Evolutionary conservation across 2,113 vertebrate genomes (phyloP).

Genomic region (Zosterops borbonicus): DNA sequence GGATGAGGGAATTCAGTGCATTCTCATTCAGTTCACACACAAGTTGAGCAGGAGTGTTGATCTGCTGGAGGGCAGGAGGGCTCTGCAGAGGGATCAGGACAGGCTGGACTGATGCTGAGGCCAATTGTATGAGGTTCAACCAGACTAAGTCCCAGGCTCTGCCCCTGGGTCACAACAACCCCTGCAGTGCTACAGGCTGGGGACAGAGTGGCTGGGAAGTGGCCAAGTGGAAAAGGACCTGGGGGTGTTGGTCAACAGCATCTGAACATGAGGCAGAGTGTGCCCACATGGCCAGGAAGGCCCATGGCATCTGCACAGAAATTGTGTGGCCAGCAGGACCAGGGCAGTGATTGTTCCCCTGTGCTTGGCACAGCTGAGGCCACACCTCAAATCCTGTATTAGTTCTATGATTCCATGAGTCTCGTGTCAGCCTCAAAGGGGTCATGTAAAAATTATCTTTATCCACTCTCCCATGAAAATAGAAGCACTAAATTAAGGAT

Average conservation of each 20-base stretch:
- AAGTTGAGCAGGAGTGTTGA: accelerated
- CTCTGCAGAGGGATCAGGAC: background rate
- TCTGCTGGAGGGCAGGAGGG: background rate
- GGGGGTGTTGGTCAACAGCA: accelerated
- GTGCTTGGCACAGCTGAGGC: background rate
- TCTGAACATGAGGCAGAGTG: background rate
- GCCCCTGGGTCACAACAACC: background rate
- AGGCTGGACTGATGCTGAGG: background rate
- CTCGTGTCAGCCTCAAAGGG: background rate
- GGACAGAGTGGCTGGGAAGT: background rate
- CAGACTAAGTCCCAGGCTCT: background rate
- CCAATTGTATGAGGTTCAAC: accelerated
- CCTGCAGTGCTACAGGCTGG: background rate
- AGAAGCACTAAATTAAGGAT: background rate
- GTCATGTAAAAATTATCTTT: background rate
- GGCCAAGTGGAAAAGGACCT: background rate
- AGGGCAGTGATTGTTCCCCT: background rate
- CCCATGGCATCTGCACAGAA: background rate
- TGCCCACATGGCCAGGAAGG: background rate
- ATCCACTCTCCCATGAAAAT: background rate
- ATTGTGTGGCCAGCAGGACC: background rate
- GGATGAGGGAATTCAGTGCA: background rate
- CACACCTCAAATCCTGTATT: background rate
- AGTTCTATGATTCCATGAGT: background rate
- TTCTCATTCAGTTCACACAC: background rate